Percentiles rank a stretch among this genome's conserved stretches.
These are phyloP conservation scores for Cyprinodon diabolis DNA, from an alignment of 2,797 vertebrate genomes.

Conservation along the genomic window DNA sequence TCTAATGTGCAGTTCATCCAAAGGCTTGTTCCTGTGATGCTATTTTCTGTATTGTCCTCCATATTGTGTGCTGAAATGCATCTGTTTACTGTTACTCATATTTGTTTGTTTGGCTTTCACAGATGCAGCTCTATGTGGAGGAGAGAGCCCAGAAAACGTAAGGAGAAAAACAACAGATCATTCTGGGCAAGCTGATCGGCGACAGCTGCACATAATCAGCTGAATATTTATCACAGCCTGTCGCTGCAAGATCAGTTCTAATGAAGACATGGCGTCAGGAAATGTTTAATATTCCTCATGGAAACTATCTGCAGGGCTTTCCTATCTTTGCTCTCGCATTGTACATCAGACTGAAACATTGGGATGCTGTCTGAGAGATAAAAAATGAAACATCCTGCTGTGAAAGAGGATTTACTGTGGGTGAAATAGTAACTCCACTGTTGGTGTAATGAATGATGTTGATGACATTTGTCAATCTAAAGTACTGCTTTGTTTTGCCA, in stretches of 20 bases:
- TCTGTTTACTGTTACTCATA: not conserved
- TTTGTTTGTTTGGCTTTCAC: slow-evolving; percentile 20
- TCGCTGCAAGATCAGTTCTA: slow-evolving; percentile 7
- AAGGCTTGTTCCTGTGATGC: not conserved
- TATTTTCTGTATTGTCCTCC: not conserved
- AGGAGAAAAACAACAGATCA: not conserved
- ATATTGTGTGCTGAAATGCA: not conserved
- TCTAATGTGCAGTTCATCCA: not conserved
- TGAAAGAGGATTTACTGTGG: not conserved
- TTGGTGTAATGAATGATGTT: not conserved
- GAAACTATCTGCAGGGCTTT: slow-evolving; percentile 5
- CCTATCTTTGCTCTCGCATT: not conserved
- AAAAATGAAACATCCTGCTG: not conserved
- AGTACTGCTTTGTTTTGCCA: not conserved
- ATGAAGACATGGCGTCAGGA: slow-evolving; percentile 3
- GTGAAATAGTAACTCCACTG: not conserved
- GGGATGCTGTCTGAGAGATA: not conserved
- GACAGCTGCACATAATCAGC: not conserved
- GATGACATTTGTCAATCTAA: not conserved
- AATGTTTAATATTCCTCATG: slow-evolving; percentile 1
- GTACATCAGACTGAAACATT: not conserved
- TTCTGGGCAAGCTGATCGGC: not conserved
- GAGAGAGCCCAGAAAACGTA: slow-evolving; percentile 90
- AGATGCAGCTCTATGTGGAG: slow-evolving; percentile 99
- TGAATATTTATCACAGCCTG: not conserved